phyloP scores from a whole-genome alignment of 2,888 invertebrate genomes.

The Mythimna ferrago region DNA sequence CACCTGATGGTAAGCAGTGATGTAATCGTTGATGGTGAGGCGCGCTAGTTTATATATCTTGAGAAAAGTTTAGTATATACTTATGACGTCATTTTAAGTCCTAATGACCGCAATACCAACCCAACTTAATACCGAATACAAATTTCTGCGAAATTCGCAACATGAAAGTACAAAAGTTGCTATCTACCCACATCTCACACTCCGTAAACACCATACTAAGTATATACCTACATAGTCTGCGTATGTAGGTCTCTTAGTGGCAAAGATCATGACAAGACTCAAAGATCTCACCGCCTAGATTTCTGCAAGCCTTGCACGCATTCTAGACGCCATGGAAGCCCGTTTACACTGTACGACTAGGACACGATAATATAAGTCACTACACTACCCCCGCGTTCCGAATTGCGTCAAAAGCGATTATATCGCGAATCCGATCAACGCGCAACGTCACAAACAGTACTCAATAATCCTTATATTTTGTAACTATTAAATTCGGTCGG shows the following conservation, averaged over 20 bases:
- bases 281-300: constrained; percentile 59
- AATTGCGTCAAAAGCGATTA: too few relatives aligned
- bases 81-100: neutral
- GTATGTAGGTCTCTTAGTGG: constrained; percentile 58
- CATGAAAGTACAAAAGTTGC: neutral
- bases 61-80: neutral
- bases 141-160: neutral
- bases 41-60: neutral
- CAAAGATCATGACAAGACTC: constrained; percentile 64
- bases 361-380: neutral
- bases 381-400: too few relatives aligned
- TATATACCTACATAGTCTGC: constrained; percentile 18
- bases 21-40: too few relatives aligned
- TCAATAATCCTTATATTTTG: too few relatives aligned
- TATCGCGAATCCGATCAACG: too few relatives aligned
- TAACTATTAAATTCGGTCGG: too few relatives aligned
- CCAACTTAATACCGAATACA: neutral
- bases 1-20: too few relatives aligned
- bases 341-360: constrained; percentile 24
- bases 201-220: constrained; percentile 11
- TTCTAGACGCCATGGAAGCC: constrained; percentile 36
- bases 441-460: too few relatives aligned
- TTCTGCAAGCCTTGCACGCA: constrained; percentile 50
- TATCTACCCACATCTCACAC: neutral
- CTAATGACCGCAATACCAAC: neutral